These are phyloP conservation scores for Eugnorisma glareosa DNA, from an alignment of 2,888 invertebrate genomes.

Conservation along the genomic window DNA sequence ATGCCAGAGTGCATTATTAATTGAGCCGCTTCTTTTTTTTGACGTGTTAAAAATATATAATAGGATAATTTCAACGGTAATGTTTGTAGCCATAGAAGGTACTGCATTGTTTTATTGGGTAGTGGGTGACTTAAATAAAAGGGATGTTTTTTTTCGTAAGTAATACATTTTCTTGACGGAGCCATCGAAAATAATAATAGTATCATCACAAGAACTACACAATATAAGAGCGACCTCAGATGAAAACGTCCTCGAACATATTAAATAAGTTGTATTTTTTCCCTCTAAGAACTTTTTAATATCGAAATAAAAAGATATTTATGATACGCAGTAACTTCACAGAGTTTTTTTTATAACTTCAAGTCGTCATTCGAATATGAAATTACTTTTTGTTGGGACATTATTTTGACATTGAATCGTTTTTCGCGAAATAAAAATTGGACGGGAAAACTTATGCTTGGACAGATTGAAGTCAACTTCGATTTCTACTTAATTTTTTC, in stretches of 20 bases:
- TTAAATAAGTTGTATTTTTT: constrained; percentile 46
- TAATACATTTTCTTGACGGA: background rate
- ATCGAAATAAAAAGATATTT: constrained; percentile 64
- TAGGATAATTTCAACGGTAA: background rate
- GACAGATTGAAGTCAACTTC: background rate
- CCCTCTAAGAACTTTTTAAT: constrained; percentile 53
- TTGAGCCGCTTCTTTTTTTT: constrained; percentile 13
- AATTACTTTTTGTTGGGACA: constrained; percentile 58
- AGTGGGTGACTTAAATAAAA: background rate
- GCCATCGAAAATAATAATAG: background rate
- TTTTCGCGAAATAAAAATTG: constrained; percentile 36
- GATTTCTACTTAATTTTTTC: constrained; percentile 3
- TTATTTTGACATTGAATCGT: constrained; percentile 51
- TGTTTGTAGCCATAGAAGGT: background rate
- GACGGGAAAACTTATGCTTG: constrained; percentile 16
- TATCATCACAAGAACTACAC: background rate
- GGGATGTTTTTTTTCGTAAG: background rate
- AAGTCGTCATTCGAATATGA: constrained; percentile 58
- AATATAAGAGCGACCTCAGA: background rate
- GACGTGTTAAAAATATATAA: constrained; percentile 9
- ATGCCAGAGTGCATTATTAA: constrained; percentile 21
- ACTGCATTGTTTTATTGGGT: background rate
- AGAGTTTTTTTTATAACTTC: constrained; percentile 57
- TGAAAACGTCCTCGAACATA: constrained; percentile 27
- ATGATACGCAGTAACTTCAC: constrained; percentile 49